Evolutionary conservation across 2,113 vertebrate genomes (phyloP).

Genomic region (Cyanistes caeruleus): DNA sequence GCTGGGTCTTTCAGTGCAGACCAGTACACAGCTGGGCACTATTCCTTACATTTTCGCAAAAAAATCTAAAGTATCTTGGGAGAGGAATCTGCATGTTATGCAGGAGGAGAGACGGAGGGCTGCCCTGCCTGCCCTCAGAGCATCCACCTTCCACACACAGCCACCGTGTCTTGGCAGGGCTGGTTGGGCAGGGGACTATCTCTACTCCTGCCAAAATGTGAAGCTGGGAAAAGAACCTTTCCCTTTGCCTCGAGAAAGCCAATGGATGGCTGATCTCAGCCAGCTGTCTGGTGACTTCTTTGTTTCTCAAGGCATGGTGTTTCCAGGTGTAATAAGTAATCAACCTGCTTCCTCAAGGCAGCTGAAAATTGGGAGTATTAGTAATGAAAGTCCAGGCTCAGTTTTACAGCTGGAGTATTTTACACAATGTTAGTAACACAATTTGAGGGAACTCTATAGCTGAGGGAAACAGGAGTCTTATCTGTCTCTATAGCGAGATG

Average conservation of each 20-base stretch:
- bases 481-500: background rate
- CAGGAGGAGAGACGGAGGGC: background rate
- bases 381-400: background rate
- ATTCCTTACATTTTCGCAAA: constrained; percentile 10
- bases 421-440: background rate
- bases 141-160: background rate
- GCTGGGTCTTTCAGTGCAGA: background rate
- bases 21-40: background rate
- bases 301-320: background rate
- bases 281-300: background rate
- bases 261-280: background rate
- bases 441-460: background rate
- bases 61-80: background rate
- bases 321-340: background rate
- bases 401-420: constrained; percentile 4
- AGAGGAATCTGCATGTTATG: background rate
- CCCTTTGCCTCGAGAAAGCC: background rate
- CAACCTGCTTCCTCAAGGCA: background rate
- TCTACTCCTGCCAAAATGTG: background rate
- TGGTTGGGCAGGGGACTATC: background rate
- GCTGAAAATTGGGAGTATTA: background rate
- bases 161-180: background rate
- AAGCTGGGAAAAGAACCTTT: background rate
- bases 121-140: background rate
- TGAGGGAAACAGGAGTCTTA: background rate